These are phyloP conservation scores for Dryas iulia DNA, from an alignment of 1,140 invertebrate genomes.

Conservation along the genomic window DNA sequence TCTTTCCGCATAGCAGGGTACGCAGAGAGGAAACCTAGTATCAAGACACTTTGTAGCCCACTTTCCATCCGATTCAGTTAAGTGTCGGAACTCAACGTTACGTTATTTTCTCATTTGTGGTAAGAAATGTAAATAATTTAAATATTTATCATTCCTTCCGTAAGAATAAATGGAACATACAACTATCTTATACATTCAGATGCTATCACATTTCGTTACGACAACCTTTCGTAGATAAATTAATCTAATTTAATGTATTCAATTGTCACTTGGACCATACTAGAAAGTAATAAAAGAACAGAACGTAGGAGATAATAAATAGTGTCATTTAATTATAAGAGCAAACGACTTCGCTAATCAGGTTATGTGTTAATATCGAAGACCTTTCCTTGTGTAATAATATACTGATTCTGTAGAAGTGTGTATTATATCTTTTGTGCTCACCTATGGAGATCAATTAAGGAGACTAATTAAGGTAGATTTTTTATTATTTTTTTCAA, in stretches of 20 bases:
- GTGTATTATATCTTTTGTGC: neutral
- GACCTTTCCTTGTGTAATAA: neutral
- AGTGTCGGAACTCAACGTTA: too few species aligned
- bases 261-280: slow-evolving; percentile 3
- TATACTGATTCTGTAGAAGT: neutral
- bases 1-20: too few species aligned
- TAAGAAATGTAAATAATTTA: too few species aligned
- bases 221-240: neutral
- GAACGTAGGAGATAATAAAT: slow-evolving; percentile 31
- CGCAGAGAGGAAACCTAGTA: too few species aligned
- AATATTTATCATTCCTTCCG: too few species aligned
- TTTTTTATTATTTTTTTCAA: too few species aligned
- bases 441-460: neutral
- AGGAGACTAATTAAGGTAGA: neutral
- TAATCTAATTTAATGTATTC: neutral
- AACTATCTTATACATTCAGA: too few species aligned
- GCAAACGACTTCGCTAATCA: slow-evolving; percentile 20
- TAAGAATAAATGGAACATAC: too few species aligned
- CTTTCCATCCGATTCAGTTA: too few species aligned
- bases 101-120: too few species aligned
- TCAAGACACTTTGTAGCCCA: too few species aligned
- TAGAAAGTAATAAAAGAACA: slow-evolving; percentile 27
- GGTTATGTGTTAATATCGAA: slow-evolving; percentile 23
- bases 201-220: too few species aligned
- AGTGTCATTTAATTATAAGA: slow-evolving; percentile 35